A percentile compares a stretch with the other conserved stretches of the same genome.
These are phyloP conservation scores for Crotophaga sulcirostris DNA, from an alignment of 2,113 vertebrate genomes.

Conservation along the genomic window DNA sequence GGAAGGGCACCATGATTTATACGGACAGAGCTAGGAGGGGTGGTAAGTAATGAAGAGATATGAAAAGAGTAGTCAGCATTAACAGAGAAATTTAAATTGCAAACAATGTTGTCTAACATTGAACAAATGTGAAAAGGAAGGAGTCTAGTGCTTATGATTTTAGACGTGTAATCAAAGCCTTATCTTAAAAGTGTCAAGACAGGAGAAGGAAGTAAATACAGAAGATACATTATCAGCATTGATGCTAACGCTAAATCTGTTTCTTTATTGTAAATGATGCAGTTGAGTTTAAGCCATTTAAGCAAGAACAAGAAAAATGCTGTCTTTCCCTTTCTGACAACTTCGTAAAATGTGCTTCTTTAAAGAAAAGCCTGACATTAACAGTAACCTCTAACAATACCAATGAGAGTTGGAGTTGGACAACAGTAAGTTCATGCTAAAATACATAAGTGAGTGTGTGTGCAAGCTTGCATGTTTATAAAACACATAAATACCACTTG, in stretches of 20 bases:
- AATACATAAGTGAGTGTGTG: rapidly evolving
- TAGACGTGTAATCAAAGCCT: neutral
- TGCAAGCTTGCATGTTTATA: rapidly evolving
- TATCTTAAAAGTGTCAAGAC: neutral
- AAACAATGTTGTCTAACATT: neutral
- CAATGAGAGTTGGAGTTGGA: neutral
- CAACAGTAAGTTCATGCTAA: neutral
- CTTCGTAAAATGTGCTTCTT: neutral
- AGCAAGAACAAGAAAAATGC: neutral
- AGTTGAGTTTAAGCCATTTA: neutral
- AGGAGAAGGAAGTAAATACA: neutral
- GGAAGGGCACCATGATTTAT: neutral
- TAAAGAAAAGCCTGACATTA: neutral
- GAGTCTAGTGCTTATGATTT: rapidly evolving
- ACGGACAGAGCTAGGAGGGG: neutral
- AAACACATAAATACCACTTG: neutral
- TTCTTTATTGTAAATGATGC: neutral
- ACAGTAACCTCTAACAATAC: neutral
- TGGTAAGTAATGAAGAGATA: neutral
- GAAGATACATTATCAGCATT: neutral
- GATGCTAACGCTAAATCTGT: neutral
- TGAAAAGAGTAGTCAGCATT: neutral
- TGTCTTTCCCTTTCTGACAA: neutral
- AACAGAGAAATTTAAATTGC: neutral
- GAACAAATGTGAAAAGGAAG: neutral